These are phyloP conservation scores for Didymodactylos carnosus DNA, from an alignment of 2,888 invertebrate species.

Conservation along the genomic window DNA sequence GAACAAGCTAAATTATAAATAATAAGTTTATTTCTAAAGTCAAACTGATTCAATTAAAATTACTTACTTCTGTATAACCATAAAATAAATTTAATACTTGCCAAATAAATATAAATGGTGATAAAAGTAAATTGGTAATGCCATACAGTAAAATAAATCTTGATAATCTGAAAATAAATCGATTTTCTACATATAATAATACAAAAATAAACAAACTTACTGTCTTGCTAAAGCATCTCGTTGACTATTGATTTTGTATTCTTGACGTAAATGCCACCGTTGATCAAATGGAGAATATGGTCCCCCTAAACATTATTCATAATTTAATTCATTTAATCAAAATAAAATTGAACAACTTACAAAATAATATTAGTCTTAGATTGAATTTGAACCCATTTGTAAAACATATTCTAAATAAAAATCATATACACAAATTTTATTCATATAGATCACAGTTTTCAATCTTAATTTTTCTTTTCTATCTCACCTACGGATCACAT, in stretches of 20 bases:
- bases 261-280: conserved; percentile 77
- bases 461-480: too few relatives aligned
- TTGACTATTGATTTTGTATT: conserved; percentile 61
- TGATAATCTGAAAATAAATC: conserved; percentile 25
- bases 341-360: conserved; percentile 42
- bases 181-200: not conserved
- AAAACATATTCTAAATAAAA: conserved; percentile 47
- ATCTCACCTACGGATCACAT: too few relatives aligned
- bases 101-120: conserved; percentile 74
- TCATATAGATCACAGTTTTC: too few relatives aligned
- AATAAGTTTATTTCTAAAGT: conserved; percentile 17
- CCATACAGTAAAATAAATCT: conserved; percentile 47
- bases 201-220: conserved; percentile 19
- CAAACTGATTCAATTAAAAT: conserved; percentile 5
- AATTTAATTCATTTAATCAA: not conserved
- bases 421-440: conserved; percentile 17
- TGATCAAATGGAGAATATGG: conserved; percentile 89
- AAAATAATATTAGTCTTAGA: conserved; percentile 70
- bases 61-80: conserved; percentile 63
- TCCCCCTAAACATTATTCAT: conserved; percentile 45
- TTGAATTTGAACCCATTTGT: conserved; percentile 72
- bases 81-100: conserved; percentile 81
- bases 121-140: conserved; percentile 58
- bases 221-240: conserved; percentile 56
- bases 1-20: conserved; percentile 41